Evolutionary conservation across 2,888 invertebrate species (phyloP).

Genomic region (Dorcus parallelipipedus): DNA sequence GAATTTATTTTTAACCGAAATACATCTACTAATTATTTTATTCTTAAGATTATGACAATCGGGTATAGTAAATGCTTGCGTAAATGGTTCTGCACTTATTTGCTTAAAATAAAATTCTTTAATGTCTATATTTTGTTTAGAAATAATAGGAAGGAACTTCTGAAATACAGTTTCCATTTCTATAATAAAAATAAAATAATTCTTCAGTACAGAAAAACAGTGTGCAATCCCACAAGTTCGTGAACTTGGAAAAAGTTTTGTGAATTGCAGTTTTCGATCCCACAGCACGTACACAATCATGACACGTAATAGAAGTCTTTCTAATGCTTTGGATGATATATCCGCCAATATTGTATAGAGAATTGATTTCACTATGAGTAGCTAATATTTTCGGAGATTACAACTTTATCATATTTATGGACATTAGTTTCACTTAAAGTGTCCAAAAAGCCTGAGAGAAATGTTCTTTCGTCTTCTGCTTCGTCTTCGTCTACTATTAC

Average conservation of each 20-base stretch:
- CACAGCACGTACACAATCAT: too few species aligned
- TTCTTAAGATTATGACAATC: too few species aligned
- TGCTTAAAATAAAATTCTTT: background rate
- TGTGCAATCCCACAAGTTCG: background rate
- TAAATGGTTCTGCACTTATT: background rate
- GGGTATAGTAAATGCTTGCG: too few species aligned
- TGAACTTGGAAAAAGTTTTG: background rate
- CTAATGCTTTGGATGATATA: background rate
- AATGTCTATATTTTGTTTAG: background rate
- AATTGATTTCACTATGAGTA: slow-evolving; percentile 4
- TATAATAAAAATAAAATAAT: background rate
- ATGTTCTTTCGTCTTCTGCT: slow-evolving; percentile 22
- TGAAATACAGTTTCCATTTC: background rate
- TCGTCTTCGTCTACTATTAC: slow-evolving; percentile 21
- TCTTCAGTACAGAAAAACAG: background rate
- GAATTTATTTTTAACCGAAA: too few species aligned
- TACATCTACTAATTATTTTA: too few species aligned
- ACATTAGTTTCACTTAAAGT: background rate
- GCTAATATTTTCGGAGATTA: background rate
- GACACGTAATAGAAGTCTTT: background rate
- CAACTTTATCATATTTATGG: background rate
- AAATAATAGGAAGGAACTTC: too few species aligned
- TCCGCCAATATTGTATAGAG: background rate
- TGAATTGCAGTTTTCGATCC: background rate
- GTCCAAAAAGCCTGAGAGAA: slow-evolving; percentile 22